Evolutionary conservation across 2,113 vertebrate genomes (phyloP), one percentile per base, ranked within the genome.

Genomic region (Oostethus manadensis): DNA sequence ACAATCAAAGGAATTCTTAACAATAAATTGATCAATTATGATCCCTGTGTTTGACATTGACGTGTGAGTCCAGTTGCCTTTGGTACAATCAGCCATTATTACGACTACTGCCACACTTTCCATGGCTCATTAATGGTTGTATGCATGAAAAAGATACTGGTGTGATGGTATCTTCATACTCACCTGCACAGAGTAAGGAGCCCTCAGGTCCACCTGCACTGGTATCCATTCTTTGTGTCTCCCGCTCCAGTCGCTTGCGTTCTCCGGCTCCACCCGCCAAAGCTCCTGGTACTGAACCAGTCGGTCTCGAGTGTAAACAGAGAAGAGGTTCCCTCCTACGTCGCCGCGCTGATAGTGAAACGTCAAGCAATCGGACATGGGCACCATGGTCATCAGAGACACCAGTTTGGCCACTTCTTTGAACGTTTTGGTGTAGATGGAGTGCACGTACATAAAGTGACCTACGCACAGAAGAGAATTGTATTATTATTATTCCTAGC

Each of bases 391-490:
- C 86, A 91, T 86, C 0, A 95, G 93, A 23, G 96, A 95, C 67
- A 92, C 86, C 75, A 99, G 87, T 64, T 94, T 93, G 45, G 95
- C 95, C 63, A 97, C 94, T 77, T 98, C 95, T 76, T 93, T 92
- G 71, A 94, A 94, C 35, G 91, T 91, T 74, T 92, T 94, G 62
- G 91, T 75, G 0, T 98, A 92, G 58, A 92, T 60, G 0, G 95
- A 95, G 78, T 98, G 93, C 79, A 96, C 95, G 2, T 95, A 98
- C 95, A 98, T 96, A 81, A 93, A 94, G 79, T 94, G 94, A 70
- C 96, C 95, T 98, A 18, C 8, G 38, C 15, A 56, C 51, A n/a
- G 4, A 35, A 13, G n/a, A n/a, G 8, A 29, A 35, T 33, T 10
- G 18, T 35, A 18, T 35, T 33, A 16, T 35, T 17, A 35, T 23